Conservation (phyloP, 2,888 invertebrate genomes). For the Holacanthella duospinosa region DNA sequence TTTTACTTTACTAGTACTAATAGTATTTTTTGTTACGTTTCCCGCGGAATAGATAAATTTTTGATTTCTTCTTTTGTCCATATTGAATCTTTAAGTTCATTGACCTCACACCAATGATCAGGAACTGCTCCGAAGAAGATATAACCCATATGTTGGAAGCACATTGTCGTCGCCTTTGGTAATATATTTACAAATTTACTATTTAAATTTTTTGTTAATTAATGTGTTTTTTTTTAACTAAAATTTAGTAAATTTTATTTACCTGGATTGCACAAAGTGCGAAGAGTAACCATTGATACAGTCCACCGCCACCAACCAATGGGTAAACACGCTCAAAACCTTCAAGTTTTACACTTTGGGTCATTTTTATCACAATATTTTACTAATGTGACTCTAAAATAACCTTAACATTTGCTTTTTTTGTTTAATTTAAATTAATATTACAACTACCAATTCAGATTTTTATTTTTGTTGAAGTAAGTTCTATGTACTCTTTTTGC, state of each 20-base stretch:
- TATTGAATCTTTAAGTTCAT: slow-evolving; percentile 8
- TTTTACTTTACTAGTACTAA: background rate
- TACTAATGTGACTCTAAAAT: no score
- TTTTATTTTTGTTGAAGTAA: no score
- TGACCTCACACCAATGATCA: slow-evolving; percentile 30
- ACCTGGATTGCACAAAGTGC: background rate
- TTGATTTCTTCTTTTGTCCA: slow-evolving; percentile 32
- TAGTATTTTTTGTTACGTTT: background rate
- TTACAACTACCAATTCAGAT: no score
- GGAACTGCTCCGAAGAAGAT: slow-evolving; percentile 35
- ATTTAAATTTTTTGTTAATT: background rate
- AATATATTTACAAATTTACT: background rate
- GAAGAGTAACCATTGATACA: slow-evolving; percentile 6
- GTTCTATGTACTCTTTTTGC: no score
- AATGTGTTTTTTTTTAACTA: no score
- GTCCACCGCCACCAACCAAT: background rate
- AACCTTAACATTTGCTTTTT: no score
- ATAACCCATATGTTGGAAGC: slow-evolving; percentile 31
- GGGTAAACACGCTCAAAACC: slow-evolving; percentile 8
- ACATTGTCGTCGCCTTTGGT: background rate
- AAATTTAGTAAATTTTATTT: no score
- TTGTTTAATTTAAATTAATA: no score
- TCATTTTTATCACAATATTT: background rate
- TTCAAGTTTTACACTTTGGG: background rate
- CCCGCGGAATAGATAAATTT: slow-evolving; percentile 30